A percentile compares a stretch with the other conserved stretches of the same genome.
These are phyloP conservation scores for Rafetus swinhoei DNA, from an alignment of 2,113 vertebrate genomes.

Conservation along the genomic window DNA sequence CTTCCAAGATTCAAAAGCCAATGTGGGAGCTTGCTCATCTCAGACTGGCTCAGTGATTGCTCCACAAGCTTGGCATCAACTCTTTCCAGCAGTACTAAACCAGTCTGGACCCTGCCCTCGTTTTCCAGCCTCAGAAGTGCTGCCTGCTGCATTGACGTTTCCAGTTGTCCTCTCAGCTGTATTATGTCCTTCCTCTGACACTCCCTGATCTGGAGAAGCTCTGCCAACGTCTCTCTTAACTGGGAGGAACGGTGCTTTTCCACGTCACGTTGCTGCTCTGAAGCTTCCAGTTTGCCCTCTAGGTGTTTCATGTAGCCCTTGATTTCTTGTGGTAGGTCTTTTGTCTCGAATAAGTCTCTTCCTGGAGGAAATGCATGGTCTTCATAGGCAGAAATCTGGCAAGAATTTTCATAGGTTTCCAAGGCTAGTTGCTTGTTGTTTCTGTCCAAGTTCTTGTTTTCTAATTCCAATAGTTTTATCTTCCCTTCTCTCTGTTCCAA, in stretches of 20 bases:
- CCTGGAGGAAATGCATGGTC: background rate
- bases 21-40: background rate
- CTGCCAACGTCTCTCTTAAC: background rate
- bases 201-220: rapidly evolving
- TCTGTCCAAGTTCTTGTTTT: background rate
- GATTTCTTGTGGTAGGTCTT: background rate
- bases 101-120: rapidly evolving
- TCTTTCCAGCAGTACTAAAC: background rate
- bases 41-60: background rate
- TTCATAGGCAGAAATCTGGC: background rate
- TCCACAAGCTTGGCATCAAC: background rate
- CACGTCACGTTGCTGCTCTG: background rate
- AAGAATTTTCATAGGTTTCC: background rate
- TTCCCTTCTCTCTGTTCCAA: background rate
- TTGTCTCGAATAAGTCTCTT: background rate
- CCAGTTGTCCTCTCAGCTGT: background rate
- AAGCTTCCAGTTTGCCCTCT: background rate
- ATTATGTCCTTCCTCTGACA: background rate
- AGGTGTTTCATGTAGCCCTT: background rate
- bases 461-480: background rate
- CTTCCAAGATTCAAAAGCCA: background rate
- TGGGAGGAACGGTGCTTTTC: background rate
- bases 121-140: rapidly evolving
- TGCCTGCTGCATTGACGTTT: background rate
- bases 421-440: background rate